Conservation (phyloP, 2,113 vertebrate genomes). For the Scomber scombrus region DNA sequence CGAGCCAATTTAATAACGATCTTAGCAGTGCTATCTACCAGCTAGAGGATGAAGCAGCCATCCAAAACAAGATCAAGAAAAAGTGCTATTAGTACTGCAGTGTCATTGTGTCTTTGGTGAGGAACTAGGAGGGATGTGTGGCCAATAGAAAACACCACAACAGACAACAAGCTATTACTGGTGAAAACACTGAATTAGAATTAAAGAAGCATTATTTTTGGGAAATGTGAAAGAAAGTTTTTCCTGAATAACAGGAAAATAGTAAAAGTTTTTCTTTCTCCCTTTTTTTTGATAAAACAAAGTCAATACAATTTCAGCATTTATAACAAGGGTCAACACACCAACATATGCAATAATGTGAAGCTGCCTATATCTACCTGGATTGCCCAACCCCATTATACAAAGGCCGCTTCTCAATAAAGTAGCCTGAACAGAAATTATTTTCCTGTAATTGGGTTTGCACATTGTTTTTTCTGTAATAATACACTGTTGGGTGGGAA, state of each 20-base stretch:
- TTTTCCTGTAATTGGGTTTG: conserved; percentile 66
- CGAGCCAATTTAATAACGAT: conserved; percentile 78
- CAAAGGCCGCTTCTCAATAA: conserved; percentile 36
- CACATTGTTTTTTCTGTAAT: conserved; percentile 79
- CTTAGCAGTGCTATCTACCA: conserved; percentile 62
- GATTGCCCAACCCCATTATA: conserved; percentile 7
- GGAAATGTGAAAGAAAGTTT: not conserved
- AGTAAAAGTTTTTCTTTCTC: not conserved
- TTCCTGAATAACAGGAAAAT: conserved; percentile 10
- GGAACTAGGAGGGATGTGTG: conserved; percentile 26
- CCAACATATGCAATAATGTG: conserved; percentile 19
- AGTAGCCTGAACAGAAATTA: conserved; percentile 55
- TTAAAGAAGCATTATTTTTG: conserved; percentile 17
- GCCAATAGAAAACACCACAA: conserved; percentile 28
- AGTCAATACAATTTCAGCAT: conserved; percentile 31
- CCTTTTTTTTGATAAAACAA: too few species aligned
- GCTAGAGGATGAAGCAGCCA: conserved; percentile 65
- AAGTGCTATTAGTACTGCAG: conserved; percentile 63
- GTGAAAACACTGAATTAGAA: conserved; percentile 15
- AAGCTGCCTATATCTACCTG: conserved; percentile 9
- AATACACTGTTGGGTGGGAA: conserved; percentile 61
- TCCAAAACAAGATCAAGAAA: conserved; percentile 75
- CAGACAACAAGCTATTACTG: conserved; percentile 19
- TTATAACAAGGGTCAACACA: conserved; percentile 20
- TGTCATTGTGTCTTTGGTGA: conserved; percentile 59